phyloP scores from a whole-genome alignment of 2,888 invertebrate genomes.

The Acrocera orbiculus region DNA sequence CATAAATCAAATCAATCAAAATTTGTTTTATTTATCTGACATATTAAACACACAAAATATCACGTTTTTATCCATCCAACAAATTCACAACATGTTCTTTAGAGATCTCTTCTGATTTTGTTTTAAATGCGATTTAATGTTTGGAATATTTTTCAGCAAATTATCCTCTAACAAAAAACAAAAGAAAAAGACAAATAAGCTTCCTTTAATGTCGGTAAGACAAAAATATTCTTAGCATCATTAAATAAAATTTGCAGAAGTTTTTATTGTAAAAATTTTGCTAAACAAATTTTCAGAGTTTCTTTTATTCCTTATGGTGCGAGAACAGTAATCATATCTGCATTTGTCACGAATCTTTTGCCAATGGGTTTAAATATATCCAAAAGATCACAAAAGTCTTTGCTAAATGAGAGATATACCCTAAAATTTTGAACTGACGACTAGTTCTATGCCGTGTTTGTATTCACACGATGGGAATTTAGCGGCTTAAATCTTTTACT shows the following conservation, averaged over 20 bases:
- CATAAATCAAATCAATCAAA: slow-evolving; percentile 18
- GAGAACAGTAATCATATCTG: too few relatives aligned
- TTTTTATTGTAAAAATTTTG: slow-evolving; percentile 8
- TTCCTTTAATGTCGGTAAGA: slow-evolving; percentile 15
- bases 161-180: slow-evolving; percentile 2
- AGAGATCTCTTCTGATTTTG: slow-evolving; percentile 1
- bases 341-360: slow-evolving; percentile 1
- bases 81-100: slow-evolving; percentile 9
- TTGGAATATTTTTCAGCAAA: slow-evolving; percentile 5
- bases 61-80: slow-evolving; percentile 12
- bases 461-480: neutral
- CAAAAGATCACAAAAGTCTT: too few relatives aligned
- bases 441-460: too few relatives aligned
- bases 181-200: slow-evolving; percentile 11
- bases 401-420: too few relatives aligned
- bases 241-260: slow-evolving; percentile 4
- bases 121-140: slow-evolving; percentile 2
- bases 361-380: too few relatives aligned
- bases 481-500: neutral
- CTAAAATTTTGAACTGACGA: too few relatives aligned
- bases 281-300: slow-evolving; percentile 12
- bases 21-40: slow-evolving; percentile 16
- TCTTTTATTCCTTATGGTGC: too few relatives aligned
- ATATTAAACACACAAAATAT: slow-evolving; percentile 15
- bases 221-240: slow-evolving; percentile 4